Evolutionary conservation across 2,797 vertebrate genomes (phyloP), one percentile per base, ranked within the genome.

Genomic region (Pitangus sulphuratus): DNA sequence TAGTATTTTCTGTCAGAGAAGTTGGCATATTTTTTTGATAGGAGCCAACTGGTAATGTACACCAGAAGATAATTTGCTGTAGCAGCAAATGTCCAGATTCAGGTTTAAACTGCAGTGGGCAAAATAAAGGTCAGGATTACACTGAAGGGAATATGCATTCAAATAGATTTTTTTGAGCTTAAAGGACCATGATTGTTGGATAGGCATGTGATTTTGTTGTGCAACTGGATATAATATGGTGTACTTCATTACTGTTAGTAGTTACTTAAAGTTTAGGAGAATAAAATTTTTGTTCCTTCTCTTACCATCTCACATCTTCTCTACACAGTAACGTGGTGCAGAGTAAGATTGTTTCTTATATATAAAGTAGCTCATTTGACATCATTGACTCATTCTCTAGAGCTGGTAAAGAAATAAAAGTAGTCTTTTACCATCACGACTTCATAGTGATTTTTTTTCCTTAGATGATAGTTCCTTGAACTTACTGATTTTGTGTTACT

Each of bases 51-150:
- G 13, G 11, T 64, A 87, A 45, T 0, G 0, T 57, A 44, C 2
- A 1, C 17, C 20, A 0, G 0, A 60, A 18, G 33, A 53, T 9
- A 2, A 54, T 72, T 60, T 87, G 19, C n/a, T 74, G 11, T 40
- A 72, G 68, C 12, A 90, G 12, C 17, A 66, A 74, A 44, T 3
- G 3, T 57, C n/a, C 61, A 47, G 42, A 54, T 47, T 62, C 15
- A 9, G 28, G 9, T 61, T 90, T 81, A 88, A 75, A 51, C 13
- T 68, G 18, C 57, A 62, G 33, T 17, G 5, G 48, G 3, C 30
- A 76, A 60, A 88, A 81, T 22, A 69, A 86, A 83, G 4, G 39
- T 42, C 31, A 66, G 16, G 10, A 31, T 82, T 66, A 30, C 1
- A 1, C 15, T 89, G 62, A 39, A 76, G 8, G 24, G 15, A 9